These are phyloP conservation scores for Araneus ventricosus DNA, from an alignment of 1,140 invertebrate genomes.

Conservation along the genomic window DNA sequence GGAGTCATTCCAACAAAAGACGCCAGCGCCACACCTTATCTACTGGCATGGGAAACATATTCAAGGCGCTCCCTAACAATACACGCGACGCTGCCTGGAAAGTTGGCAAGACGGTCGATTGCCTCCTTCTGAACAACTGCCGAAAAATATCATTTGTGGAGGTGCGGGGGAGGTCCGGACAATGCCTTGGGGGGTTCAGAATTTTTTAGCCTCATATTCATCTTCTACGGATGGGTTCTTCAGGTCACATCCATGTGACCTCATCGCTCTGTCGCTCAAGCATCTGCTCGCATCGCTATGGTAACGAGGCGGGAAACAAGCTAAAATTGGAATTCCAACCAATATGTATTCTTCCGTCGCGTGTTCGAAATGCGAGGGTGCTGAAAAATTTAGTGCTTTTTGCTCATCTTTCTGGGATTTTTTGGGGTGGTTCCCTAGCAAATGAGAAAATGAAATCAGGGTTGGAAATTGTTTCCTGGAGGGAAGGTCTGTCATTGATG, in stretches of 20 bases:
- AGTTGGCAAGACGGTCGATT: too few relatives aligned
- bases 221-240: conserved; percentile 59
- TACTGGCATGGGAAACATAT: background rate
- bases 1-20: background rate
- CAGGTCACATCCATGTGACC: conserved; percentile 52
- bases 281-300: conserved; percentile 9
- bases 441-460: background rate
- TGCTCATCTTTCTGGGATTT: background rate
- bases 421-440: too few relatives aligned
- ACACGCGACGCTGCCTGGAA: background rate
- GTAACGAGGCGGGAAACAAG: conserved; percentile 58
- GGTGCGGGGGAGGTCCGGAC: background rate
- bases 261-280: conserved; percentile 36
- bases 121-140: background rate
- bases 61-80: background rate
- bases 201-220: conserved; percentile 11
- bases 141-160: background rate
- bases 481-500: too few relatives aligned
- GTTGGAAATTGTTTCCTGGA: background rate
- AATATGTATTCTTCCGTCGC: background rate
- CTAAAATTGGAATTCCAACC: conserved; percentile 49
- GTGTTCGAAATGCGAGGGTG: background rate
- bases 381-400: conserved; percentile 41
- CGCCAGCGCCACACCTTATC: background rate
- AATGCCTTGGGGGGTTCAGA: background rate